phyloP scores from a whole-genome alignment of 2,797 vertebrate species.

The Melanogrammus aeglefinus region DNA sequence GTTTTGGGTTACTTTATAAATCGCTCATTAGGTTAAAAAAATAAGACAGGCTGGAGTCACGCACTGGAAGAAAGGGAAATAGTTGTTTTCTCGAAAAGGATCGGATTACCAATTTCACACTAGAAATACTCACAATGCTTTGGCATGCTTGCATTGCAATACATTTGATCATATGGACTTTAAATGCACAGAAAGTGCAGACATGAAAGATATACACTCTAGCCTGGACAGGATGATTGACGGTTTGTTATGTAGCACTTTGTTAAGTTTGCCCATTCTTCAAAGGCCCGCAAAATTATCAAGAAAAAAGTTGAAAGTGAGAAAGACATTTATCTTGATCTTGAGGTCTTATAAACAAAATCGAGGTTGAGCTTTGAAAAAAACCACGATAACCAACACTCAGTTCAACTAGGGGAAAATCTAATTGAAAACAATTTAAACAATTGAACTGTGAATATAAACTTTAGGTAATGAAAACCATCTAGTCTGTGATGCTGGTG shows the following conservation, averaged over 20 bases:
- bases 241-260: constrained; percentile 44
- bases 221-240: constrained; percentile 46
- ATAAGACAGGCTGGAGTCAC: constrained; percentile 24
- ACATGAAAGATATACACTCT: constrained; percentile 33
- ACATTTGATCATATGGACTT: constrained; percentile 48
- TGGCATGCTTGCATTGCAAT: background rate
- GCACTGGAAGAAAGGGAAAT: constrained; percentile 20
- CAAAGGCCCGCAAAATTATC: constrained; percentile 25
- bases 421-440: constrained; percentile 27
- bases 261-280: constrained; percentile 28
- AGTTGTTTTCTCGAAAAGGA: constrained; percentile 31
- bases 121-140: constrained; percentile 22
- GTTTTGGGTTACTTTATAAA: constrained; percentile 45
- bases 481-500: background rate
- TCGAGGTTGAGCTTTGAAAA: background rate
- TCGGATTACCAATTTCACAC: constrained; percentile 23
- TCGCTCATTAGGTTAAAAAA: constrained; percentile 45
- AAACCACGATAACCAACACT: background rate
- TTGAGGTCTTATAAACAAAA: constrained; percentile 34
- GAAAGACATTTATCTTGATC: constrained; percentile 38
- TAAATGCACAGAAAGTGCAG: constrained; percentile 42
- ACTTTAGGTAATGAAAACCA: background rate
- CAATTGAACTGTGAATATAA: background rate
- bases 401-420: background rate
- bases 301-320: constrained; percentile 34